A percentile compares a stretch with the other conserved stretches of the same genome.
phyloP scores from a whole-genome alignment of 2,888 invertebrate species.

The Epinotia bilunana region DNA sequence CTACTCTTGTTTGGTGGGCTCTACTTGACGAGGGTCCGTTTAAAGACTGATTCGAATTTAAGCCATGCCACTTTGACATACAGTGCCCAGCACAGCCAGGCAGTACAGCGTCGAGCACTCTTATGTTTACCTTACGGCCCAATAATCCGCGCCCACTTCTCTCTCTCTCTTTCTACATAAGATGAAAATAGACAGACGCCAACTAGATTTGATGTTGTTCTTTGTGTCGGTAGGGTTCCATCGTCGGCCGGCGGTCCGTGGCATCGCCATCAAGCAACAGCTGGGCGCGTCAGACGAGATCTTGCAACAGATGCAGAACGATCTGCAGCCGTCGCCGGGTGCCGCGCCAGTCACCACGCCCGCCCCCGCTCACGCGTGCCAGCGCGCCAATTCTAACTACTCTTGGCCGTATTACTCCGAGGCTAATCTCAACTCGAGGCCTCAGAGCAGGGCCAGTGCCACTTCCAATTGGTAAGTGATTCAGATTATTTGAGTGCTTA shows the following conservation, averaged over 20 bases:
- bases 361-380: slow-evolving; percentile 69
- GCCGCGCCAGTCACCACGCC: slow-evolving; percentile 55
- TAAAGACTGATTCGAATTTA: too few relatives aligned
- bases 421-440: slow-evolving; percentile 78
- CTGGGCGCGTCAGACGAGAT: slow-evolving; percentile 93
- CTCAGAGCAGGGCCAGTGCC: slow-evolving; percentile 73
- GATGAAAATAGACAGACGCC: too few relatives aligned
- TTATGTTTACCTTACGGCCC: too few relatives aligned
- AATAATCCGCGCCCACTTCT: too few relatives aligned
- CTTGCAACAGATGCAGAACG: slow-evolving; percentile 91
- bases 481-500: too few relatives aligned
- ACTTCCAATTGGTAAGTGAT: slow-evolving; percentile 68
- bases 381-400: slow-evolving; percentile 73
- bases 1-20: too few relatives aligned
- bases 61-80: too few relatives aligned
- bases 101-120: too few relatives aligned
- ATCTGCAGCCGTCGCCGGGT: slow-evolving; percentile 78
- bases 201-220: not conserved
- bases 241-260: slow-evolving; percentile 93
- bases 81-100: too few relatives aligned
- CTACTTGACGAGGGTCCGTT: too few relatives aligned
- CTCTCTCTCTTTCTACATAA: too few relatives aligned
- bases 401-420: slow-evolving; percentile 89
- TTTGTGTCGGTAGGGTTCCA: slow-evolving; percentile 85
- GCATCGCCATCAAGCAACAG: slow-evolving; percentile 91